These are phyloP conservation scores for Cuniculus paca DNA, from an alignment of 2,797 vertebrate genomes.

Conservation along the genomic window DNA sequence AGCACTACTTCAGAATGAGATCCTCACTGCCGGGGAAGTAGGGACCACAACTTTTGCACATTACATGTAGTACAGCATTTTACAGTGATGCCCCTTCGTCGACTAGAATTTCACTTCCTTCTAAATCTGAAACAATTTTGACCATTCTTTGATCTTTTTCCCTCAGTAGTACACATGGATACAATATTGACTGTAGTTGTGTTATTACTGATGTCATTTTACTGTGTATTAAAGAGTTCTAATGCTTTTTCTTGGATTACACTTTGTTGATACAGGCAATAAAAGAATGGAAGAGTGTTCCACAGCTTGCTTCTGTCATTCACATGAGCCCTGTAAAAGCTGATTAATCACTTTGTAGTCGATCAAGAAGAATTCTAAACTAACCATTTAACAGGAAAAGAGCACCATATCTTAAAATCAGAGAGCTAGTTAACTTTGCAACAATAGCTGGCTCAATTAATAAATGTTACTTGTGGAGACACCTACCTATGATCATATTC, in stretches of 20 bases:
- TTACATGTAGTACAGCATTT: slow-evolving; percentile 6
- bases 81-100: neutral
- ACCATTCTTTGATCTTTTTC: neutral
- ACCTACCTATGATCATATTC: neutral
- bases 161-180: neutral
- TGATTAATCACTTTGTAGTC: slow-evolving; percentile 39
- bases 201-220: neutral
- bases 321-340: slow-evolving; percentile 1
- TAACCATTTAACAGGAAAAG: slow-evolving; percentile 37
- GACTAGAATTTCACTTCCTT: slow-evolving; percentile 43
- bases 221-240: neutral
- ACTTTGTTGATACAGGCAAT: slow-evolving; percentile 14
- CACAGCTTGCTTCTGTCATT: slow-evolving; percentile 6
- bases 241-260: slow-evolving; percentile 24
- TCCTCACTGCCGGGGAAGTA: neutral
- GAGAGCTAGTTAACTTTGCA: neutral
- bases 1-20: neutral
- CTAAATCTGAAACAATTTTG: slow-evolving; percentile 45
- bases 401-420: slow-evolving; percentile 8
- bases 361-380: slow-evolving; percentile 41
- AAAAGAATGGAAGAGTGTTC: neutral
- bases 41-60: neutral
- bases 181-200: slow-evolving; percentile 27
- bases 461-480: neutral
- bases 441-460: neutral